Evolutionary conservation across 1,140 invertebrate genomes (phyloP).

Genomic region (Armadillidium nasatum): DNA sequence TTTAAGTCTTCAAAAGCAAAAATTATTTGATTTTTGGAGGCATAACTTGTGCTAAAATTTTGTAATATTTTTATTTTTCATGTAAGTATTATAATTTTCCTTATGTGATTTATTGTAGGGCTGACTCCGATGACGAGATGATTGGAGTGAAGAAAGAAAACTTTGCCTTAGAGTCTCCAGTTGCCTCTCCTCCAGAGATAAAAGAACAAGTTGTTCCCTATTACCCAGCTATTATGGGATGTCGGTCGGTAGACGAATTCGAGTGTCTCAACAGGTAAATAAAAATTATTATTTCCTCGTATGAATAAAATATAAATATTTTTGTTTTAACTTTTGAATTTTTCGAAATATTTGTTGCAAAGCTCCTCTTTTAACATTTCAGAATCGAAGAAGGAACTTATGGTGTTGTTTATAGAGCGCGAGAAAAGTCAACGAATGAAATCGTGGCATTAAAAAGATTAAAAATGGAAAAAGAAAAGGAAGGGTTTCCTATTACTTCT

Average conservation of each 20-base stretch:
- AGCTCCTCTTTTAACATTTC: neutral
- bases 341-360: too few relatives aligned
- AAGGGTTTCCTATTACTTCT: slow-evolving; percentile 99
- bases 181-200: slow-evolving; percentile 49
- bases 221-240: slow-evolving; percentile 88
- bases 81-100: too few relatives aligned
- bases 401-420: slow-evolving; percentile 72
- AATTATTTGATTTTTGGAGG: too few relatives aligned
- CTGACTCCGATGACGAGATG: too few relatives aligned
- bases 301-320: too few relatives aligned
- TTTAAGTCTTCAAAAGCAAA: too few relatives aligned
- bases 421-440: slow-evolving; percentile 92
- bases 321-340: too few relatives aligned
- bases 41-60: too few relatives aligned
- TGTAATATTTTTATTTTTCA: too few relatives aligned
- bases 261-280: slow-evolving; percentile 78
- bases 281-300: too few relatives aligned
- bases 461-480: slow-evolving; percentile 99
- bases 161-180: slow-evolving; percentile 43
- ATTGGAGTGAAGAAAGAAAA: too few relatives aligned
- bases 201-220: slow-evolving; percentile 70
- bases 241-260: slow-evolving; percentile 96
- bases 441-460: slow-evolving; percentile 97
- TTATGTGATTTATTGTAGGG: too few relatives aligned
- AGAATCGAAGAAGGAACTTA: slow-evolving; percentile 79